These are phyloP conservation scores for Pheosia gnoma DNA, from an alignment of 2,888 invertebrate species.

Conservation along the genomic window DNA sequence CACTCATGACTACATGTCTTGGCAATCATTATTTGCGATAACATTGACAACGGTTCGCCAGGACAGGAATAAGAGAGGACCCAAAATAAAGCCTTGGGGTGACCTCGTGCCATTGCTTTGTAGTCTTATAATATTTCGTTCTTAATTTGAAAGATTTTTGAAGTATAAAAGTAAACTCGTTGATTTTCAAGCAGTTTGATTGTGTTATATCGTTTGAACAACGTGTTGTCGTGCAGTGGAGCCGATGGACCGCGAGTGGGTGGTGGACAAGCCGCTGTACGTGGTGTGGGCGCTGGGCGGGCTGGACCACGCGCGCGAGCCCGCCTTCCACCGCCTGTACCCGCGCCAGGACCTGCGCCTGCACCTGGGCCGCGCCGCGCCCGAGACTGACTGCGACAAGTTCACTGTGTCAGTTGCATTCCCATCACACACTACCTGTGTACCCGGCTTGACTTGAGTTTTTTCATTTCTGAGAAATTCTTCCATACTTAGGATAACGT, in stretches of 20 bases:
- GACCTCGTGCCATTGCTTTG: neutral
- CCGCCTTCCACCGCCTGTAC: constrained; percentile 92
- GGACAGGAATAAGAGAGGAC: neutral
- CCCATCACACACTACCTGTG: no score
- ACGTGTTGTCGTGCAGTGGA: constrained; percentile 83
- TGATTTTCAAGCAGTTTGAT: no score
- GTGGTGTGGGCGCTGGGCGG: constrained; percentile 94
- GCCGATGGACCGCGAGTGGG: constrained; percentile 89
- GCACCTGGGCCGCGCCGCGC: constrained; percentile 86
- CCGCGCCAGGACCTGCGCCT: constrained; percentile 88
- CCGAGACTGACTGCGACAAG: constrained; percentile 88
- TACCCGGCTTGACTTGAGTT: no score
- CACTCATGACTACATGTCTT: no score
- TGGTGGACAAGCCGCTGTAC: constrained; percentile 85
- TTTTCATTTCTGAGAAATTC: no score
- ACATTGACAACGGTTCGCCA: no score
- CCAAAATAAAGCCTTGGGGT: no score
- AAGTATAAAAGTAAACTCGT: no score
- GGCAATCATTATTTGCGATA: no score
- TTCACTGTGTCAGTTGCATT: constrained; percentile 83
- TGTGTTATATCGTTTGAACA: no score
- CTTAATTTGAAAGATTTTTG: no score
- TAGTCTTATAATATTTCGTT: neutral
- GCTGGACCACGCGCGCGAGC: constrained; percentile 90
- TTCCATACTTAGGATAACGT: no score